phyloP scores from a whole-genome alignment of 2,797 vertebrate species.

The Anomalospiza imberbis region DNA sequence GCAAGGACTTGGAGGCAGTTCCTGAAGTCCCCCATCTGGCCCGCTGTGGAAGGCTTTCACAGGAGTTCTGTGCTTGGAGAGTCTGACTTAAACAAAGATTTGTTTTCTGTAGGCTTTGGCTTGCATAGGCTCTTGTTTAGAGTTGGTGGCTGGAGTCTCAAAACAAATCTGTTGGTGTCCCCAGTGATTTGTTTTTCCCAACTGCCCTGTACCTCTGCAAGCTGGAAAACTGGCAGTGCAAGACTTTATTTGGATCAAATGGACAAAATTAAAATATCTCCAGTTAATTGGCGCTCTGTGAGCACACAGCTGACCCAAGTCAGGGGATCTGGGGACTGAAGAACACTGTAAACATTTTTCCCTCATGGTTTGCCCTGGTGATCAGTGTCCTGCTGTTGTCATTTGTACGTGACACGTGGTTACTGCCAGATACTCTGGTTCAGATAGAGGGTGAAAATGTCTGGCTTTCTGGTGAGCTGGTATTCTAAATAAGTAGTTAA shows the following conservation, averaged over 20 bases:
- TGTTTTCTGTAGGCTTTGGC: slow-evolving; percentile 19
- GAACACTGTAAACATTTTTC: neutral
- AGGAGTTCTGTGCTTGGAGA: neutral
- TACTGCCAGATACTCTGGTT: neutral
- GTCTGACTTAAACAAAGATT: slow-evolving; percentile 23
- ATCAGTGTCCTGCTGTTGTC: neutral
- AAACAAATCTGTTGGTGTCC: neutral
- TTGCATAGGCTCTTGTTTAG: slow-evolving; percentile 27
- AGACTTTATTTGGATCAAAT: neutral
- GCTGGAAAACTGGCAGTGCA: neutral
- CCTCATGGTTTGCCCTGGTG: neutral
- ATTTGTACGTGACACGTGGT: neutral
- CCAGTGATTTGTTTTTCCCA: neutral
- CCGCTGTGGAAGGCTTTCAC: neutral
- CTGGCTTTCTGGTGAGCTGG: neutral
- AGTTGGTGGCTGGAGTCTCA: neutral
- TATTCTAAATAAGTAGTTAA: neutral
- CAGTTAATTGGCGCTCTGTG: neutral
- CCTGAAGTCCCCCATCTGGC: slow-evolving; percentile 36
- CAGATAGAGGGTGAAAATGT: neutral
- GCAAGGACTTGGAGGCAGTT: slow-evolving; percentile 9
- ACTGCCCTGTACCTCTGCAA: neutral
- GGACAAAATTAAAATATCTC: neutral
- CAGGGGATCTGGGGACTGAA: neutral
- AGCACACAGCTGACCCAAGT: neutral